Base-by-base conservation (phyloP, 1,140 invertebrate genomes). In the Lordiphosa collinella region DNA sequence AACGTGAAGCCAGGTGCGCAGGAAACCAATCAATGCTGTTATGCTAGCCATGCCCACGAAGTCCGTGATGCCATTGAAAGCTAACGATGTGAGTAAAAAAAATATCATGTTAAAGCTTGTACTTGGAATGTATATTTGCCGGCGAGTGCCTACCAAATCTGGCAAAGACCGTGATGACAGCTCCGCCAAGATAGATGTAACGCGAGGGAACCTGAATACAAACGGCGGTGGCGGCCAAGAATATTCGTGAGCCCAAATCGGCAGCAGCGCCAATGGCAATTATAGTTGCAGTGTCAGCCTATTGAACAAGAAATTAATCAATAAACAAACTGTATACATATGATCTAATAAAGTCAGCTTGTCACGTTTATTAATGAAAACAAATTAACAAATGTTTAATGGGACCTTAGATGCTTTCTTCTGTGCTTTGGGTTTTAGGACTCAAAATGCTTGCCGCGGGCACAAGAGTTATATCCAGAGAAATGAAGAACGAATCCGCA, bases 1-100 rank as follows among this genome's bases (percentile, higher is more conserved):
- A 18, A 92, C 92, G 52, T 91, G 90, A 0, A 92, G 87, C 54
- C 91, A 88, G 1, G 91, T 91, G 9, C 91, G 88, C 8, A 91
- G 68, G n/a, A 91, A 90, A 12, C 92, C 92, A 2, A 92, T 79
- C 0, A 91, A 61, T 0, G 89, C 91, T 3, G 91, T 92, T 16
- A 92, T 69, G n/a, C 90, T 88, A 10, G 87, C 82, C 82, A 89
- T 89, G 4, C 79, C 70, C 22, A 40, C 38, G 37, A 87, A 89
- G 9, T 84, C 73, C 0, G 65, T 85, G 11, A 88, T 73, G 41
- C 69, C 59, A 43, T 79, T 63, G 41, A 89, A 78, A 31, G 62
- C 87, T 88, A 5, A 47, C 32, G 22, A 3, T n/a, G 4, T 32
- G 4, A 3, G 9, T 10, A 2, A 14, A 2, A 10, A 13, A 38